phyloP scores from a whole-genome alignment of 1,140 invertebrate species.

The Watersipora subatra region DNA sequence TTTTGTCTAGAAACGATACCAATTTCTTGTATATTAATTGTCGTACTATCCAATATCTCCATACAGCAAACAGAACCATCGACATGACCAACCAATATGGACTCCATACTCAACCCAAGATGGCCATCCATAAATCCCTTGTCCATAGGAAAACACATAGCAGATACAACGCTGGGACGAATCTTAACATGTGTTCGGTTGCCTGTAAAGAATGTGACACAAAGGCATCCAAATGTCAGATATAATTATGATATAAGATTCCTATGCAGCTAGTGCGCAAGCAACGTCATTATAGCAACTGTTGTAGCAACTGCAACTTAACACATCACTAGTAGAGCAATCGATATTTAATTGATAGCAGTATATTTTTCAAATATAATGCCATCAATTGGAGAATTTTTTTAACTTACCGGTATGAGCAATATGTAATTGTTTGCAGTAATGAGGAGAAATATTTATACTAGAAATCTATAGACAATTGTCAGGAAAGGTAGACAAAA shows the following conservation, averaged over 20 bases:
- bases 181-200: constrained; percentile 33
- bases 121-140: constrained; percentile 27
- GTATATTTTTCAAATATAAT: too few species aligned
- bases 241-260: neutral
- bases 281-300: too few species aligned
- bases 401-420: too few species aligned
- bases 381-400: too few species aligned
- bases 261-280: too few species aligned
- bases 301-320: too few species aligned
- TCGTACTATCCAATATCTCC: constrained; percentile 27
- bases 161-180: constrained; percentile 40
- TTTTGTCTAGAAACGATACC: constrained; percentile 38
- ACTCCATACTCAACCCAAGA: constrained; percentile 34
- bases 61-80: constrained; percentile 43
- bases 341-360: too few species aligned
- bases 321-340: too few species aligned
- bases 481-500: too few species aligned
- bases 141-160: constrained; percentile 41
- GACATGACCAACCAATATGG: constrained; percentile 44
- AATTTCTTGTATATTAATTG: constrained; percentile 36
- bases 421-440: too few species aligned
- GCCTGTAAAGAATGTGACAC: constrained; percentile 37
- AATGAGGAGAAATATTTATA: too few species aligned
- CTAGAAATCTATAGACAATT: too few species aligned
- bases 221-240: neutral